Percentiles rank a stretch among this genome's conserved stretches.
These are phyloP conservation scores for Porites lobata DNA, from an alignment of 92 coral and sea anemone species.

Conservation along the genomic window DNA sequence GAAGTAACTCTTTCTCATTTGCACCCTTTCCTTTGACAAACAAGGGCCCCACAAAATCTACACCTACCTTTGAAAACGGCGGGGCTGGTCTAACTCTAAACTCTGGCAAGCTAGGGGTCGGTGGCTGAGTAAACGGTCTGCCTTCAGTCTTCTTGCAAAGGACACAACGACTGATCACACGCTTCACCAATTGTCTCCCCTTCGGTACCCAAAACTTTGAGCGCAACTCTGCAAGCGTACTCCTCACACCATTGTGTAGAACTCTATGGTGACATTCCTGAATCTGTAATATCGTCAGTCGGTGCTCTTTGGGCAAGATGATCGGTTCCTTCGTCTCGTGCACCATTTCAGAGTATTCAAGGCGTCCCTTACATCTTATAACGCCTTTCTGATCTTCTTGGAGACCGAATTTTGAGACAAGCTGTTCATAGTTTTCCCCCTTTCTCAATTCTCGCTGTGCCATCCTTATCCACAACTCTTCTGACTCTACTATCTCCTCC, in stretches of 20 bases:
- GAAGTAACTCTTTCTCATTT: conserved; percentile 13
- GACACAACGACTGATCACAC: conserved; percentile 32
- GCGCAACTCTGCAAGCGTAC: conserved; percentile 54
- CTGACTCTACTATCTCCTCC: conserved; percentile 43
- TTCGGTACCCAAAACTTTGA: conserved; percentile 68
- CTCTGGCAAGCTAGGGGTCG: conserved; percentile 36
- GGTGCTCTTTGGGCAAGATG: conserved; percentile 43
- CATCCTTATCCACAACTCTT: conserved; percentile 44
- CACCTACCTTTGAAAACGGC: conserved; percentile 32
- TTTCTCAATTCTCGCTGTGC: conserved; percentile 32
- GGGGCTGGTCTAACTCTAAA: conserved; percentile 39
- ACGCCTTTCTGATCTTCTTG: background rate
- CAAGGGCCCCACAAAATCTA: conserved; percentile 54
- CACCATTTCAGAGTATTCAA: conserved; percentile 34
- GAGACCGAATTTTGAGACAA: conserved; percentile 4
- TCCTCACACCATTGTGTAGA: conserved; percentile 52
- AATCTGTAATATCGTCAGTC: conserved; percentile 34
- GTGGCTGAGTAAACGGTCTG: conserved; percentile 35
- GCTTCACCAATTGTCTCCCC: conserved; percentile 64
- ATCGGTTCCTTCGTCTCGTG: conserved; percentile 40
- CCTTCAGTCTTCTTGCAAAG: conserved; percentile 53
- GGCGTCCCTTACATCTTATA: conserved; percentile 50
- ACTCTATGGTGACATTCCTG: conserved; percentile 47
- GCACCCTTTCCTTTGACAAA: conserved; percentile 15
- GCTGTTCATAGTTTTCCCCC: conserved; percentile 3